Conservation (phyloP, 2,888 invertebrate genomes). For the Gymnocheta viridis region DNA sequence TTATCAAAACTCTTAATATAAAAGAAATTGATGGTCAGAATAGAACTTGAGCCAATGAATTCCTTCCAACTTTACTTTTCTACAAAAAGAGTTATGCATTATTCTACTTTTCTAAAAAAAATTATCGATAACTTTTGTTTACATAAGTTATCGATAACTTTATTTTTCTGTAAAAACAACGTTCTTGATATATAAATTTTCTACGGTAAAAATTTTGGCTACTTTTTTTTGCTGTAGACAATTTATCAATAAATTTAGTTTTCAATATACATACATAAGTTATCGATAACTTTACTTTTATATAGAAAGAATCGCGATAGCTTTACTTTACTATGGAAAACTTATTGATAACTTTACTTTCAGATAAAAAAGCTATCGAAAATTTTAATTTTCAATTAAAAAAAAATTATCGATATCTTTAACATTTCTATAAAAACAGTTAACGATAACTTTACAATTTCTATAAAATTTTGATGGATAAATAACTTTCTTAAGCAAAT, state of each 20-base stretch:
- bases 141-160: background rate
- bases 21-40: too few relatives aligned
- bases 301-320: background rate
- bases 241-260: background rate
- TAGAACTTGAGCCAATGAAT: too few relatives aligned
- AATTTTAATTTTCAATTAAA: background rate
- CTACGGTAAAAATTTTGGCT: background rate
- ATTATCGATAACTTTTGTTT: background rate
- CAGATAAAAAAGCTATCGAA: background rate
- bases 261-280: background rate
- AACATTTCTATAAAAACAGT: background rate
- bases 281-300: background rate
- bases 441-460: background rate
- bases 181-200: too few relatives aligned
- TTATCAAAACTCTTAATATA: too few relatives aligned
- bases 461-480: too few relatives aligned
- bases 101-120: too few relatives aligned
- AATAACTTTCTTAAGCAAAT: too few relatives aligned
- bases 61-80: too few relatives aligned
- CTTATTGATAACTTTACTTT: background rate
- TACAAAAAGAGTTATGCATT: too few relatives aligned
- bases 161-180: background rate
- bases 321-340: background rate
- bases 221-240: background rate
- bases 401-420: background rate